Evolutionary conservation across 2,797 vertebrate genomes (phyloP).

Genomic region (Acrossocheilus fasciatus): DNA sequence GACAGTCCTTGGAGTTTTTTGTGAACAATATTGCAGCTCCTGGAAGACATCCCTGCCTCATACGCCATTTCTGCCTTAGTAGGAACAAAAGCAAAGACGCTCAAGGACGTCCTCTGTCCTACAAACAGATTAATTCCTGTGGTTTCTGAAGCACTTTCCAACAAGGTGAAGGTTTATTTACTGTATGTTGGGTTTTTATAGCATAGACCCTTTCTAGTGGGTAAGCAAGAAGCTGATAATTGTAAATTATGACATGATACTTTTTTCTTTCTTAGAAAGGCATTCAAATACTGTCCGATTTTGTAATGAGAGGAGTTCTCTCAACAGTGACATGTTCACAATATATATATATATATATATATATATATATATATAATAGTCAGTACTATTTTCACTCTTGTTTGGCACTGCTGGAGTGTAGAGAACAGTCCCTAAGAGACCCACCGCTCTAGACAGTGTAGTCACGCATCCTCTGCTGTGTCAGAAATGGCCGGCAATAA

Average conservation of each 20-base stretch:
- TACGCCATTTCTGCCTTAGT: background rate
- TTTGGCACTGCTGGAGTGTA: conserved; percentile 2
- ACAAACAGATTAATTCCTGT: background rate
- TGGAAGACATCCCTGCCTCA: background rate
- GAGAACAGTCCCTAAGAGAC: background rate
- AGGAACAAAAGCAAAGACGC: conserved; percentile 19
- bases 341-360: background rate
- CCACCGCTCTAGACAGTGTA: background rate
- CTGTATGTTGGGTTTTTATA: background rate
- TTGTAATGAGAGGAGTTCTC: background rate
- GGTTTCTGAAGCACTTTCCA: background rate
- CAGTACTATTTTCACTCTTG: background rate
- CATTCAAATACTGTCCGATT: background rate
- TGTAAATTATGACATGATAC: background rate
- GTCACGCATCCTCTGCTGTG: conserved; percentile 11
- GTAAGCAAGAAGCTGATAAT: background rate
- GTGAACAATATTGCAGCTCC: background rate
- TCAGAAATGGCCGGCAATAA: conserved; percentile 27
- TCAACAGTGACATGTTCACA: background rate
- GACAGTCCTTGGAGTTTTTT: conserved; percentile 1
- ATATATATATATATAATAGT: background rate
- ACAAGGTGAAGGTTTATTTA: background rate
- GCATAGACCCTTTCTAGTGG: background rate
- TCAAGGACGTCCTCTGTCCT: background rate
- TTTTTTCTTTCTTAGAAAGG: background rate